Evolutionary conservation across 1,140 invertebrate genomes (phyloP).

Genomic region (Pteromalus puparum): DNA sequence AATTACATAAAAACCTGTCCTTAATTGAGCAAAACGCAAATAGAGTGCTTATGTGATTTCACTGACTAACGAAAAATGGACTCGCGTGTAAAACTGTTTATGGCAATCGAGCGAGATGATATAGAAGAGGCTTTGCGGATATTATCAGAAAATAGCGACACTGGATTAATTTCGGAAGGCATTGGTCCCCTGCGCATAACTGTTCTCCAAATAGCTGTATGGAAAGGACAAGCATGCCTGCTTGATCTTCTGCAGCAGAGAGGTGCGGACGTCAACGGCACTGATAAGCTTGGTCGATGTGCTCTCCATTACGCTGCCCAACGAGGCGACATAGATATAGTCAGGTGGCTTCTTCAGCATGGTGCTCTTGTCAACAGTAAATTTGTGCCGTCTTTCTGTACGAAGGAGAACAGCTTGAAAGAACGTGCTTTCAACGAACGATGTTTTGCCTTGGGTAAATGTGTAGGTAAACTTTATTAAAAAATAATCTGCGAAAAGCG

Average conservation of each 20-base stretch:
- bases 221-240: conserved; percentile 52
- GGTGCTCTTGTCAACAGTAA: conserved; percentile 43
- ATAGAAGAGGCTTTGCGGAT: no score
- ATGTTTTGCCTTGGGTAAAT: background rate
- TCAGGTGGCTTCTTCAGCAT: conserved; percentile 51
- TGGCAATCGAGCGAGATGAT: no score
- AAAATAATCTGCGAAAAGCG: no score
- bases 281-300: conserved; percentile 59
- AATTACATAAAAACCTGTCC: no score
- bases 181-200: background rate
- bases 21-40: no score
- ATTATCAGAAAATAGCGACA: no score
- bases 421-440: background rate
- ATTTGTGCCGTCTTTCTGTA: conserved; percentile 50
- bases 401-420: conserved; percentile 15
- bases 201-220: conserved; percentile 54
- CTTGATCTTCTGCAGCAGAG: conserved; percentile 47
- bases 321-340: background rate
- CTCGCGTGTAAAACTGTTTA: no score
- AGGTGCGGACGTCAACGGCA: conserved; percentile 54
- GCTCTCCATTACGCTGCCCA: conserved; percentile 57
- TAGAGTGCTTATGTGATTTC: no score
- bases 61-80: no score
- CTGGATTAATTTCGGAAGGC: background rate
- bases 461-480: background rate